Conservation (phyloP, 2,113 vertebrate species). For the Cebidichthys violaceus region DNA sequence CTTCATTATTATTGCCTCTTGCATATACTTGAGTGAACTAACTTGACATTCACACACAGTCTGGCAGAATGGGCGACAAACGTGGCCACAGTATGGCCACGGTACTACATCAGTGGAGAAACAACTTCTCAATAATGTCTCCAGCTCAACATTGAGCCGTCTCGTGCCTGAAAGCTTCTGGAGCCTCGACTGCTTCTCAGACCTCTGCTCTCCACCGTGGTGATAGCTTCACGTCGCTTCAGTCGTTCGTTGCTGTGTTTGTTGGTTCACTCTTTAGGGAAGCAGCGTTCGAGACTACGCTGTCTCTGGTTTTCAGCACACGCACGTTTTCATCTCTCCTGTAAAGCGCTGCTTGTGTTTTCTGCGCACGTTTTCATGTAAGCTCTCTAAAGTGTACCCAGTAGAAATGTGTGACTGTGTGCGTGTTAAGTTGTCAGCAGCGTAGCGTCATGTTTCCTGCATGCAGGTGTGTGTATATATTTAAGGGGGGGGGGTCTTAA, state of each 20-base stretch:
- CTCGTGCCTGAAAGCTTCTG: slow-evolving; percentile 58
- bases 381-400: slow-evolving; percentile 24
- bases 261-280: slow-evolving; percentile 50
- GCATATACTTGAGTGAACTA: too few relatives aligned
- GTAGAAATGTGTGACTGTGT: slow-evolving; percentile 33
- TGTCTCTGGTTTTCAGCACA: slow-evolving; percentile 6
- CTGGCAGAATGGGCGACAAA: not conserved
- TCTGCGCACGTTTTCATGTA: slow-evolving; percentile 21
- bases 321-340: slow-evolving; percentile 36
- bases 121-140: not conserved
- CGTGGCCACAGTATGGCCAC: not conserved
- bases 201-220: slow-evolving; percentile 22
- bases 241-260: slow-evolving; percentile 41
- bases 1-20: not conserved
- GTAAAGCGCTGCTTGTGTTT: slow-evolving; percentile 36
- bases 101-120: not conserved
- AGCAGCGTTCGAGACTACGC: slow-evolving; percentile 29
- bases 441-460: slow-evolving; percentile 20
- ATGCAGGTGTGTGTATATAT: slow-evolving; percentile 14
- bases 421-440: not conserved
- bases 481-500: slow-evolving; percentile 47
- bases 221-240: slow-evolving; percentile 13
- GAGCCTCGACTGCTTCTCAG: slow-evolving; percentile 36
- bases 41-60: not conserved
- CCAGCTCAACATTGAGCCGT: slow-evolving; percentile 16